phyloP scores from a whole-genome alignment of 2,113 vertebrate genomes.

The Vicugna pacos region DNA sequence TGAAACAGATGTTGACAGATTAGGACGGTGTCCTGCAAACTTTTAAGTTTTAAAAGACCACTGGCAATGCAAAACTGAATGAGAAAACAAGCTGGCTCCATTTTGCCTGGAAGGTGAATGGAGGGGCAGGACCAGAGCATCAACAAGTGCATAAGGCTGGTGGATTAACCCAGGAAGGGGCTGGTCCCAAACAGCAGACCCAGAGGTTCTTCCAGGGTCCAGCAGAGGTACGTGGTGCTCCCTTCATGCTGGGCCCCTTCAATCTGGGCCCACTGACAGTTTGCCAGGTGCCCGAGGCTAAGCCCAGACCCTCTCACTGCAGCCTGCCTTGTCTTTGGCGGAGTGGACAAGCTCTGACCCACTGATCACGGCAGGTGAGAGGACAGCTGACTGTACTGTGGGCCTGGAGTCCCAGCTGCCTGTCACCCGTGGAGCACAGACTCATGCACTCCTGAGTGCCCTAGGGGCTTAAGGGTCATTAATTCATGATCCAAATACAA shows the following conservation, averaged over 20 bases:
- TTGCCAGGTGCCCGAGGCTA: conserved; percentile 14
- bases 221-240: background rate
- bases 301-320: background rate
- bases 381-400: background rate
- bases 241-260: conserved; percentile 32
- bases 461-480: background rate
- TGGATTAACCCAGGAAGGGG: background rate
- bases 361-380: background rate
- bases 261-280: background rate
- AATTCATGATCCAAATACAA: conserved; percentile 25
- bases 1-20: background rate
- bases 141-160: background rate
- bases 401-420: background rate
- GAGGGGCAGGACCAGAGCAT: background rate
- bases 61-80: conserved; percentile 13
- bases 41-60: conserved; percentile 13
- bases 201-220: background rate
- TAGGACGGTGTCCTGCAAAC: background rate
- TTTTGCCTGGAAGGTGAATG: conserved; percentile 31
- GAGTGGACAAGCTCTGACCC: background rate
- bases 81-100: conserved; percentile 28
- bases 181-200: background rate
- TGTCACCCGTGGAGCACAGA: background rate
- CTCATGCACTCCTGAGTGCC: background rate
- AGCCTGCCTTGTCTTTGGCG: background rate